Base-by-base conservation (phyloP, 1,140 invertebrate genomes). In the Hyphantria cunea region DNA sequence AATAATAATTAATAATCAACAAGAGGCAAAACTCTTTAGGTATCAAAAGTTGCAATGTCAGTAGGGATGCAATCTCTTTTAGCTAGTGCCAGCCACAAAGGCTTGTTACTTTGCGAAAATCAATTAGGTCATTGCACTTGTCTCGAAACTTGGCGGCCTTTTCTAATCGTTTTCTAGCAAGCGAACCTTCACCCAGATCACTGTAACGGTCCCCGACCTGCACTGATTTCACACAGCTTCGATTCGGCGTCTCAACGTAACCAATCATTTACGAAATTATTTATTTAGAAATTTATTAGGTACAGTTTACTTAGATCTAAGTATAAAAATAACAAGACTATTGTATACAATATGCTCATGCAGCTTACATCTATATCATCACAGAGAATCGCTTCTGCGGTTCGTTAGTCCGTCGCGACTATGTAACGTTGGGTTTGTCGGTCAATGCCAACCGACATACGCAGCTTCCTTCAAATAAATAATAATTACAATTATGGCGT, bases 221-320 rank as follows among this genome's bases (percentile, higher is more conserved):
- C 47, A 44, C 50, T 49, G 59, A 89, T 86, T 85, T 86, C 83
- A 86, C 82, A 82, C 76, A 62, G 48, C 68, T 70, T 74, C 70
- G 76, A 76, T 65, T 77, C 75, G 67, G 71, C 56, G 65, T 61
- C 66, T 67, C 70, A 74, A 56, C 68, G 83, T 85, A 89, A 87
- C 62, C 75, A 42, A 66, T 47, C 75, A 62, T 85, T 84, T 77
- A 82, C 76, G 79, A 85, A 86, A 86, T 69, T 53, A 54, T 89
- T 89, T 89, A 89, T 89, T 89, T 82, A 73, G 84, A 88, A 88
- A 89, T 80, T 80, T 84, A 87, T 60, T 50, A 39, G 17, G 8
- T 39, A 87, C 80, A 86, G 74, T 74, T 74, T 58, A 61, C 78
- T 78, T 80, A 82, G 25, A 68, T 53, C 74, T 88, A 84, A 78